These are phyloP conservation scores for Phylloscopus collybita DNA, from an alignment of 2,797 vertebrate genomes.

Conservation along the genomic window DNA sequence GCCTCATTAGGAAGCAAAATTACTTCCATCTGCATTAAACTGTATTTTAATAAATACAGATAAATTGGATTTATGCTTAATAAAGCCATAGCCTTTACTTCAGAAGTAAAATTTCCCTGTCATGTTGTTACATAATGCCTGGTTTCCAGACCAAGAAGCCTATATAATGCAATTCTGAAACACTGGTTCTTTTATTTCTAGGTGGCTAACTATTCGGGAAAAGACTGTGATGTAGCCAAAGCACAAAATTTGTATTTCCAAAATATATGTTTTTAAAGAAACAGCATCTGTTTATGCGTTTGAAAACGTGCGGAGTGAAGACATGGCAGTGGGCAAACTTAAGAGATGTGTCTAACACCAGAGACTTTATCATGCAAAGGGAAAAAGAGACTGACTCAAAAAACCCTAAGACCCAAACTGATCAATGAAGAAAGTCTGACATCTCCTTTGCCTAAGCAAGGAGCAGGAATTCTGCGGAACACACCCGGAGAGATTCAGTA, in stretches of 20 bases:
- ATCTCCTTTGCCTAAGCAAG: not conserved
- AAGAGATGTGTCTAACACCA: not conserved
- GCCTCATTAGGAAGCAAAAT: not conserved
- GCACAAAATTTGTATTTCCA: not conserved
- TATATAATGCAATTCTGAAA: not conserved
- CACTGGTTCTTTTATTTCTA: not conserved
- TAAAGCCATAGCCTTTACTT: not conserved
- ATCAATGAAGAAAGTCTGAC: not conserved
- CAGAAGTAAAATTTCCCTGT: not conserved
- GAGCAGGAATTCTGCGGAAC: not conserved
- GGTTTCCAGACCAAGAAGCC: not conserved
- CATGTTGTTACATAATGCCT: not conserved
- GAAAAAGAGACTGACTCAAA: not conserved
- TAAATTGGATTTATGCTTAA: not conserved
- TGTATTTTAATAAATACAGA: not conserved
- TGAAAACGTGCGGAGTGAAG: not conserved
- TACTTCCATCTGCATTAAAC: not conserved
- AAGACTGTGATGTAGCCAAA: not conserved
- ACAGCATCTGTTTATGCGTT: not conserved
- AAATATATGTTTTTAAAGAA: not conserved
- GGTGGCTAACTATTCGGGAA: not conserved
- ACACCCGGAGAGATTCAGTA: not conserved
- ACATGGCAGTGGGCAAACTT: not conserved
- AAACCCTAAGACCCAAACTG: not conserved
- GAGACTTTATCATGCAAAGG: not conserved